Conservation (phyloP, 2,113 vertebrate genomes). For the Craseonycteris thonglongyai region DNA sequence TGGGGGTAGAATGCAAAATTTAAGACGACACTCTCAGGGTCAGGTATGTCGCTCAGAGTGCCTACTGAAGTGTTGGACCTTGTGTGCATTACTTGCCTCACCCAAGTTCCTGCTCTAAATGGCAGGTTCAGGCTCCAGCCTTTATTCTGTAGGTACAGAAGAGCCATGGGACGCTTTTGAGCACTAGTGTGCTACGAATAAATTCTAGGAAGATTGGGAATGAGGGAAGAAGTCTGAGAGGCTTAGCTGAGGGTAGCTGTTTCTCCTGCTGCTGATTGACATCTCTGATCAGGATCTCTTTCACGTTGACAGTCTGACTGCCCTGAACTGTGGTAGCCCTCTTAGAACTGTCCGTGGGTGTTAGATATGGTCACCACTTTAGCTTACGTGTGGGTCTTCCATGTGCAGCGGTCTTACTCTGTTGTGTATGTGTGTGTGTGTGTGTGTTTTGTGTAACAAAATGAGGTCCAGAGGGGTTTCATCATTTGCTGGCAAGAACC, state of each 20-base stretch:
- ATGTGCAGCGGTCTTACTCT: neutral
- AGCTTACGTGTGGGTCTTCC: neutral
- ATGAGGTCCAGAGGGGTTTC: neutral
- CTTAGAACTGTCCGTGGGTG: neutral
- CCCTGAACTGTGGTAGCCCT: neutral
- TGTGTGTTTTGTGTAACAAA: neutral
- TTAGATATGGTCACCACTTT: neutral
- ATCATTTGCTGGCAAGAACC: neutral
- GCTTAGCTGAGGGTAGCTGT: neutral
- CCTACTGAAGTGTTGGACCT: no score
- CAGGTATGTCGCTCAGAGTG: neutral
- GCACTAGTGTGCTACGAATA: neutral
- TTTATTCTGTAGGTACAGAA: neutral
- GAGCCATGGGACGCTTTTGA: neutral
- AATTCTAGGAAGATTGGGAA: neutral
- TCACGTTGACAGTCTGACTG: neutral
- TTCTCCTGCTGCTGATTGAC: neutral
- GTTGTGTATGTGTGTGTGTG: neutral
- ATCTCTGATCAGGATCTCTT: neutral
- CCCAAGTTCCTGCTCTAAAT: neutral
- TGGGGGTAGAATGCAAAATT: neutral
- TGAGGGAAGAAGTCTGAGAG: neutral
- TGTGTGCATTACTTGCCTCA: neutral
- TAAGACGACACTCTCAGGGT: neutral
- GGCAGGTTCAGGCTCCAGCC: neutral